Evolutionary conservation across 2,797 vertebrate genomes (phyloP), one percentile per base, ranked within the genome.

Genomic region (Myotis pilosus): DNA sequence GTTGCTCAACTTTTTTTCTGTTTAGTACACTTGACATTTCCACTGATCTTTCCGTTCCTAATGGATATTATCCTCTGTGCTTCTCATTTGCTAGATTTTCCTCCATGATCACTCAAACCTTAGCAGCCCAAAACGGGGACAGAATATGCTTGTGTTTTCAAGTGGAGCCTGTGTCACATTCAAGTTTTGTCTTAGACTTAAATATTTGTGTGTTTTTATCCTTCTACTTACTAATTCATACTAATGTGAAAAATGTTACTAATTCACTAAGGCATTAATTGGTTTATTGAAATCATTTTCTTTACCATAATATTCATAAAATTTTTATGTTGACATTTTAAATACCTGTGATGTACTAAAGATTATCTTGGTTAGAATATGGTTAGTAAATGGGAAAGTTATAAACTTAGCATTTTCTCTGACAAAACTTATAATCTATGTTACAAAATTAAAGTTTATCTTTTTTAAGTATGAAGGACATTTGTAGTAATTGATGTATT

Each of bases 1-100:
- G 98, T 98, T 98, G 98, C 98, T 98, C 97, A 98, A 96, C 97
- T 98, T 98, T 97, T 62, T 98, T 98, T 98, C 95, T 98, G 83
- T 98, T 97, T 97, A 98, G 94, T 98, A 92, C 94, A 96, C 87
- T 97, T 97, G 87, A 89, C 95, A 97, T 96, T 97, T 97, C 95
- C 92, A 89, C 94, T 98, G 97, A 30, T 95, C 97, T 97, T 98
- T 97, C 95, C 96, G 28, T 97, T 97, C 98, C 98, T 98, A 88
- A 60, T 97, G 97, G 97, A 91, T 97, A 94, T 97, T 97, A 57
- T 97, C 97, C 98, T 98, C 96, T 98, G 97, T 98, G 97, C 97
- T 97, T 91, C 87, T 97, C 95, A 89, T 97, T 81, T 25, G 96
- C 95, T 95, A 95, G 97, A 89, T 92, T 96, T 93, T 96, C 93